phyloP scores from a whole-genome alignment of 2,888 invertebrate species.

The Microctonus brassicae region DNA sequence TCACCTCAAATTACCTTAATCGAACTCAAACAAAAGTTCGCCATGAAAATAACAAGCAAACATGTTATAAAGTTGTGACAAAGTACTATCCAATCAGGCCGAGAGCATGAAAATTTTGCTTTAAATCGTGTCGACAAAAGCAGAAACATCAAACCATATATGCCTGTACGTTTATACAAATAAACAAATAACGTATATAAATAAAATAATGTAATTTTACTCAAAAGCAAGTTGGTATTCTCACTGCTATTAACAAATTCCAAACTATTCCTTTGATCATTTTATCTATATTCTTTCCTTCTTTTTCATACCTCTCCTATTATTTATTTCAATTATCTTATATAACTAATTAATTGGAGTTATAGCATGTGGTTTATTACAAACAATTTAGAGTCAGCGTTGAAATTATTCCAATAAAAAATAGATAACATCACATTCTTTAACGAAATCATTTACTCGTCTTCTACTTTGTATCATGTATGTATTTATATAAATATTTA shows the following conservation, averaged over 20 bases:
- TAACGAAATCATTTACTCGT: conserved; percentile 23
- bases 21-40: not conserved
- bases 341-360: conserved; percentile 33
- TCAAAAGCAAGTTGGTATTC: conserved; percentile 16
- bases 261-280: conserved; percentile 7
- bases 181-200: too few relatives aligned
- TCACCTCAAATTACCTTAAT: not conserved
- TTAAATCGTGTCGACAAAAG: too few relatives aligned
- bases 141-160: too few relatives aligned
- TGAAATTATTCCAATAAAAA: conserved; percentile 26
- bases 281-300: not conserved
- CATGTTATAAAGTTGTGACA: not conserved
- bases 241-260: conserved; percentile 26
- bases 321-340: not conserved
- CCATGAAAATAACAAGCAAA: not conserved
- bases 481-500: too few relatives aligned
- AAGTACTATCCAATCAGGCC: not conserved
- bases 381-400: conserved; percentile 8
- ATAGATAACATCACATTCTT: conserved; percentile 25
- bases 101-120: conserved; percentile 5
- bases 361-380: conserved; percentile 18
- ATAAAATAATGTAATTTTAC: too few relatives aligned
- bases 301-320: not conserved
- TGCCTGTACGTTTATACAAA: too few relatives aligned
- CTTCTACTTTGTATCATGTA: not conserved